These are phyloP conservation scores for Decapterus maruadsi DNA, from an alignment of 2,797 vertebrate genomes.

Conservation along the genomic window DNA sequence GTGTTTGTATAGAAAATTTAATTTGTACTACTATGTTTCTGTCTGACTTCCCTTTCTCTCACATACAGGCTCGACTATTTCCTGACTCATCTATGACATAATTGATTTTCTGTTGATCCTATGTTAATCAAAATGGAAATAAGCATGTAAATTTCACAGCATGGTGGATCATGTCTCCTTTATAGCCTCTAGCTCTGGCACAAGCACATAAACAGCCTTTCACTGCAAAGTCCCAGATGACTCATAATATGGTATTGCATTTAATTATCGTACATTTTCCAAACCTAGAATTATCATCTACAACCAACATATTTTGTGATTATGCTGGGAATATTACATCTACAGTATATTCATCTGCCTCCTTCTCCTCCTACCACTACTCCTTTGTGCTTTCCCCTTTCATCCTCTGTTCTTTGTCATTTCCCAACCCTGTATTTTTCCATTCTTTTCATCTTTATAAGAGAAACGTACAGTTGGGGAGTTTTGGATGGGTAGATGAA, in stretches of 20 bases:
- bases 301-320: slow-evolving; percentile 66
- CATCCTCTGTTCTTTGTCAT: slow-evolving; percentile 41
- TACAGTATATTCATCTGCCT: slow-evolving; percentile 64
- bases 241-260: slow-evolving; percentile 68
- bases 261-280: slow-evolving; percentile 73
- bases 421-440: slow-evolving; percentile 19
- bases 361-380: slow-evolving; percentile 63
- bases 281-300: slow-evolving; percentile 64
- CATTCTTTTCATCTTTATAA: slow-evolving; percentile 40
- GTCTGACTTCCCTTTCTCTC: slow-evolving; percentile 37
- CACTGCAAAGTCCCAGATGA: slow-evolving; percentile 50
- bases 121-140: slow-evolving; percentile 84
- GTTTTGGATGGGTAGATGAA: slow-evolving; percentile 54
- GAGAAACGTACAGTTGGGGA: slow-evolving; percentile 19
- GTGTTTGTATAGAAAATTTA: slow-evolving; percentile 40
- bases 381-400: slow-evolving; percentile 51
- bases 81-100: slow-evolving; percentile 66
- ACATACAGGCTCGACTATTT: slow-evolving; percentile 41
- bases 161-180: slow-evolving; percentile 71
- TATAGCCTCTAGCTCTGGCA: slow-evolving; percentile 49
- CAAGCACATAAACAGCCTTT: slow-evolving; percentile 32
- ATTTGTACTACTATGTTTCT: slow-evolving; percentile 48
- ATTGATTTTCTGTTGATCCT: slow-evolving; percentile 81
- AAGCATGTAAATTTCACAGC: slow-evolving; percentile 75
- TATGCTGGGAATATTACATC: slow-evolving; percentile 58